Base-by-base conservation (phyloP, 2,888 invertebrate genomes). In the Ennomos erosarius region DNA sequence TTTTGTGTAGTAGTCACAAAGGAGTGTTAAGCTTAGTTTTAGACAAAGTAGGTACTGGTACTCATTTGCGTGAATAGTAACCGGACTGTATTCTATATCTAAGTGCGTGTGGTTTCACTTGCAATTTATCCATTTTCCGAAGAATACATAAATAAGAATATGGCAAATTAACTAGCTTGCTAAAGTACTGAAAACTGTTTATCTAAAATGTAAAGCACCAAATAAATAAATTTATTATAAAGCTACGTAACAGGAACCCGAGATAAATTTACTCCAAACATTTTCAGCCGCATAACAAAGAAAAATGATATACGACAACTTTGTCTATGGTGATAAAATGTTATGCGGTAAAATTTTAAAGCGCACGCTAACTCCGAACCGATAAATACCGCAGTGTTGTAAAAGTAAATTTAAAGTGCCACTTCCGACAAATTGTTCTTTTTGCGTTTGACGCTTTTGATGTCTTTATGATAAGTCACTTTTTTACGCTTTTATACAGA, bases 261-360 rank as follows among this genome's bases (percentile, higher is more conserved):
- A 48, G 40, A 37, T 48, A 55, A 49, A 55, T 55, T 55, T 55
- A 45, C 49, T 55, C 44, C 10, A 36, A 10, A 12, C 34, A 39
- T 45, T 50, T 50, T 26, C 13, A 55, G 44, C 43, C 43, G 43
- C 10, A 43, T 37, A 34, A 49, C 55, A 56, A 56, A 56, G 55
- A 56, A 50, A 26, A 49, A 45, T 50, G 44, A 35, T 56, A 55
- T 56, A 36, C 50, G 39, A 48, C 49, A 50, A 56, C 55, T 50
- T 50, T 56, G 55, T 56, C 11, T 50, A 44, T 45, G 12, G 36
- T 33, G 45, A 56, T 56, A 56, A 57, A 57, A 57, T 51, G 46
- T 46, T 57, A 57, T 46, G 56, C 36, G 40, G 40, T 42, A 5
- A 46, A 51, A 51, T 51, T 50, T 51, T 46, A 51, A 45, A 46